Base-by-base conservation (phyloP, 2,113 vertebrate species). In the Nothocercus julius region DNA sequence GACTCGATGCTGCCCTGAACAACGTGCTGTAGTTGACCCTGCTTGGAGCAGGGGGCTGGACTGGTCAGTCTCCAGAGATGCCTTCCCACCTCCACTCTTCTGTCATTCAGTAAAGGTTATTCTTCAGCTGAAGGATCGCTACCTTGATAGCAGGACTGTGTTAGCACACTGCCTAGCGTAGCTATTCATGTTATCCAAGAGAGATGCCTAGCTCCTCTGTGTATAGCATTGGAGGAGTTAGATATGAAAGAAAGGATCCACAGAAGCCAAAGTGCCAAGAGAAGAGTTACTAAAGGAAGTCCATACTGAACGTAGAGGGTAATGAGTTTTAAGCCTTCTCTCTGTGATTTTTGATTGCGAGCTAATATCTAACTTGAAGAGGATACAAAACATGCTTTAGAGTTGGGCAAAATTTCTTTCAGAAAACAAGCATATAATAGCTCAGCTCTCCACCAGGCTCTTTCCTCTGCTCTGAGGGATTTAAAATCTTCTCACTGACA, bases 91-190 rank as follows among this genome's bases (percentile, higher is more conserved):
- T 92, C 73, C 80, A 53, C 19, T n/a, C 47, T 38, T 8, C 61
- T 66, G 49, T 45, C 51, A 64, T 34, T 9, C 47, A n/a, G 27
- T 44, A 12, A 69, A 73, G 5, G 42, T 47, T 44, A 20, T 17
- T 83, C 40, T 34, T 76, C 77, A 73, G 2, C 58, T 76, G 21
- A 67, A 88, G 63, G 53, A 53, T 59, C 5, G 2, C 19, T n/a
- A 0, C 32, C 49, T 58, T 5, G 0, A 0, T 1, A 47, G 18
- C 20, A 45, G 13, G 24, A 8, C 0, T 9, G 24, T 13, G 27
- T 42, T 82, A 51, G 59, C 44, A 27, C 20, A 11, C 44, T 36
- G 51, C 58, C 38, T 13, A 17, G 25, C 45, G 88, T 9, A 61
- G 20, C 18, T 53, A 66, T 49, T 30, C 15, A 1, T 20, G 44